Evolutionary conservation across 1,140 invertebrate genomes (phyloP).

Genomic region (Ctenoplectra terminalis): DNA sequence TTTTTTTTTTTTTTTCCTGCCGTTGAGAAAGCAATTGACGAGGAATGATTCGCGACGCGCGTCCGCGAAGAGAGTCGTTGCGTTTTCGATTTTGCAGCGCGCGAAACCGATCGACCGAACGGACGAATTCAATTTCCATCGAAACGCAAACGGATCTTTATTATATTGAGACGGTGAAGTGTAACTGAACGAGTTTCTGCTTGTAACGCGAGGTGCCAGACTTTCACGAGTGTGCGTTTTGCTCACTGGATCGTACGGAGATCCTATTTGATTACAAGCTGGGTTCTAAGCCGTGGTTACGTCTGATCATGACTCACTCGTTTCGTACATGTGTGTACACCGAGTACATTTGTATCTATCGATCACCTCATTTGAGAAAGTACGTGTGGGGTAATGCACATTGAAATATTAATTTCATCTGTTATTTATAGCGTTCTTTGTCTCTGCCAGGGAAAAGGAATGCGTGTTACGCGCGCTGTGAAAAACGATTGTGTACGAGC

Average conservation of each 20-base stretch:
- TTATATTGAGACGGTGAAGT: slow-evolving; percentile 16
- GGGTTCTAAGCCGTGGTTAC: slow-evolving; percentile 62
- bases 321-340: slow-evolving; percentile 40
- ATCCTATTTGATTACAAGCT: slow-evolving; percentile 70
- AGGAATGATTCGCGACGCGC: neutral
- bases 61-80: neutral
- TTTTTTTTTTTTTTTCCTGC: neutral
- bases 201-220: slow-evolving; percentile 49
- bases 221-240: slow-evolving; percentile 63
- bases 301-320: slow-evolving; percentile 68
- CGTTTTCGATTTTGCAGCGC: neutral
- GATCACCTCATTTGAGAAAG: slow-evolving; percentile 65
- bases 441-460: neutral
- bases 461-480: neutral
- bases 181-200: slow-evolving; percentile 42
- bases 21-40: neutral
- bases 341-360: slow-evolving; percentile 53
- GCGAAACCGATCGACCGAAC: neutral
- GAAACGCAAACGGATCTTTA: neutral
- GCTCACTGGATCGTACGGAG: slow-evolving; percentile 64
- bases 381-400: slow-evolving; percentile 49
- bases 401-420: slow-evolving; percentile 59
- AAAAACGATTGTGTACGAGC: neutral
- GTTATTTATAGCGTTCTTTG: slow-evolving; percentile 30
- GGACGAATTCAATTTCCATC: slow-evolving; percentile 23